phyloP scores from a whole-genome alignment of 1,140 invertebrate genomes.

The Batillaria attramentaria region DNA sequence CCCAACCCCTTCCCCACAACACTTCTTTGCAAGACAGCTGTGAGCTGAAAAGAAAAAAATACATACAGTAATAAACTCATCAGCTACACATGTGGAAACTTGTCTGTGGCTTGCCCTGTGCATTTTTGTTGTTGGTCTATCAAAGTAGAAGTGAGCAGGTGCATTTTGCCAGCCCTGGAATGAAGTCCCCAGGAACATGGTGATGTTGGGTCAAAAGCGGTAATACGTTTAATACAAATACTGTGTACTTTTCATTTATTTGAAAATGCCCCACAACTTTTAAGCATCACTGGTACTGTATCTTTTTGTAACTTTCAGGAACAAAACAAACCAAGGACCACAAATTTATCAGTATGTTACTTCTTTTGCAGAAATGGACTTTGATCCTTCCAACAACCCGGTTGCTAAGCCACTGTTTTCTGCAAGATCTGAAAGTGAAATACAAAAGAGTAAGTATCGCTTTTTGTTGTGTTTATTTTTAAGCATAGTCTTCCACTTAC shows the following conservation, averaged over 20 bases:
- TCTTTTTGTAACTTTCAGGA: background rate
- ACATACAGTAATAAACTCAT: no score
- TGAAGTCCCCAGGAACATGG: background rate
- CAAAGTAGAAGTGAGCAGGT: no score
- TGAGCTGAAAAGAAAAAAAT: no score
- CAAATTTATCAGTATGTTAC: slow-evolving; percentile 30
- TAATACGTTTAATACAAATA: background rate
- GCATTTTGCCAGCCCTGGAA: no score
- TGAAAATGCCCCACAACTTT: background rate
- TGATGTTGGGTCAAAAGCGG: background rate
- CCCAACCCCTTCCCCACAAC: no score
- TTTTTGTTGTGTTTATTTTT: background rate
- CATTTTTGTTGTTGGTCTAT: background rate
- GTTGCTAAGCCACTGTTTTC: slow-evolving; percentile 96
- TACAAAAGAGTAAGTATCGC: slow-evolving; percentile 80
- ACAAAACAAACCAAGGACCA: background rate
- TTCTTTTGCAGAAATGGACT: slow-evolving; percentile 82
- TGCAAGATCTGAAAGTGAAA: slow-evolving; percentile 91
- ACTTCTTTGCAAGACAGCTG: no score
- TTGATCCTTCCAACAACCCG: slow-evolving; percentile 96
- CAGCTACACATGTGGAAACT: no score
- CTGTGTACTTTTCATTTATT: background rate
- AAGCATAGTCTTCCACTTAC: background rate
- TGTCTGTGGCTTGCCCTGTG: background rate
- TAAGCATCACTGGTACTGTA: background rate